Percentiles rank a stretch among this genome's conserved stretches.
Evolutionary conservation across 2,797 vertebrate species (phyloP).

Genomic region (Tokudaia muenninki): DNA sequence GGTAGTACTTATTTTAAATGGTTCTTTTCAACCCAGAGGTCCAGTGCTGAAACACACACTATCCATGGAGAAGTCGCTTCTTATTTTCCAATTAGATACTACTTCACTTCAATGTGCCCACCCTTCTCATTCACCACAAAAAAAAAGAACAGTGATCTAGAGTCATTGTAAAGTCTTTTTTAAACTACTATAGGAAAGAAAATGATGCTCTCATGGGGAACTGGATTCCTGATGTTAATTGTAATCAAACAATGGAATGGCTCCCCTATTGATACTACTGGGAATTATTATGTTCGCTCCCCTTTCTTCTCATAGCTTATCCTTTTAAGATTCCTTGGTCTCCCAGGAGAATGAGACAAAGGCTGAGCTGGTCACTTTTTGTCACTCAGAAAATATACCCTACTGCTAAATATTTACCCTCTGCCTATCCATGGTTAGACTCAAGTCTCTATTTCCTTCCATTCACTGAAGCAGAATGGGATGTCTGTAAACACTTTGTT

Average conservation of each 20-base stretch:
- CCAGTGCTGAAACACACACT: no score
- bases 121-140: not conserved
- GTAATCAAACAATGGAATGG: not conserved
- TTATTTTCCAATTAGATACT: not conserved
- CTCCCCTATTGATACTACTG: not conserved
- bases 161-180: not conserved
- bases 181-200: not conserved
- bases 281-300: not conserved
- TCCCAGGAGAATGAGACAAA: not conserved
- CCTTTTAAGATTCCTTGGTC: not conserved
- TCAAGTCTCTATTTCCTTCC: not conserved
- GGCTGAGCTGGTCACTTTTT: not conserved
- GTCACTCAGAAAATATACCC: not conserved
- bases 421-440: not conserved
- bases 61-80: not conserved
- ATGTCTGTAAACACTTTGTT: not conserved
- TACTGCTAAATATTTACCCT: not conserved
- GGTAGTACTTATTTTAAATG: not conserved
- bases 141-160: not conserved
- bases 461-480: not conserved
- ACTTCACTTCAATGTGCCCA: not conserved
- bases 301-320: not conserved
- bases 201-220: not conserved
- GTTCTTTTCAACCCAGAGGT: not conserved
- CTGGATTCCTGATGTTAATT: not conserved